phyloP scores from a whole-genome alignment of 2,797 vertebrate genomes.

The Gastrophryne carolinensis region DNA sequence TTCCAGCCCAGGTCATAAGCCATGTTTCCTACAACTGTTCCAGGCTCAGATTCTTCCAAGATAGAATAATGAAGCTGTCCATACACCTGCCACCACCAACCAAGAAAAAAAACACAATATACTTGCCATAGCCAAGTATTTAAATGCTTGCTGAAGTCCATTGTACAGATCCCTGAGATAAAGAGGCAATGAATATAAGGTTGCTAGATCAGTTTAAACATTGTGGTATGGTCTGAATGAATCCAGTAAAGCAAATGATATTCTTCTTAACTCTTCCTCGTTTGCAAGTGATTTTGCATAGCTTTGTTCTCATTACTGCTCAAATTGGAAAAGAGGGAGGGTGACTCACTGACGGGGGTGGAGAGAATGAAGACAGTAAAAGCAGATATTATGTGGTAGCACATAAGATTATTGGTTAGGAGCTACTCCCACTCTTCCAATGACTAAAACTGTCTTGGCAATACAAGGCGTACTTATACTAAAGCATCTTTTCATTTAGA shows the following conservation, averaged over 20 bases:
- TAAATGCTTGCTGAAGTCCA: constrained; percentile 64
- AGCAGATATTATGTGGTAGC: constrained; percentile 49
- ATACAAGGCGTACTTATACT: constrained; percentile 27
- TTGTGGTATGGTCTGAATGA: constrained; percentile 23
- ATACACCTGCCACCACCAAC: constrained; percentile 75
- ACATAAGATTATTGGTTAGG: constrained; percentile 45
- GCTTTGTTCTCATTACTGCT: constrained; percentile 34
- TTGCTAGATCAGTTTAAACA: constrained; percentile 17
- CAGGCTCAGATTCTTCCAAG: constrained; percentile 85
- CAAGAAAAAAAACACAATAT: constrained; percentile 80
- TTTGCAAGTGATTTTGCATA: constrained; percentile 26
- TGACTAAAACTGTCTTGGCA: constrained; percentile 49
- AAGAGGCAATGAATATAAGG: constrained; percentile 54
- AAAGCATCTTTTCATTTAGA: constrained; percentile 16
- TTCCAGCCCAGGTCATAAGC: constrained; percentile 84
- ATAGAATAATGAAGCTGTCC: constrained; percentile 88
- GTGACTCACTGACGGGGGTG: constrained; percentile 42
- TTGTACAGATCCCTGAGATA: constrained; percentile 58
- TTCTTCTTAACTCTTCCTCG: constrained; percentile 31
- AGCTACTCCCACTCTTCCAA: constrained; percentile 48
- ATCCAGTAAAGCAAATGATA: constrained; percentile 42
- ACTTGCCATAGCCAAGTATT: constrained; percentile 85
- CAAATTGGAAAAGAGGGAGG: constrained; percentile 44
- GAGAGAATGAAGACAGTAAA: constrained; percentile 48
- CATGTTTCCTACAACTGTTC: constrained; percentile 88